Evolutionary conservation across 1,140 invertebrate species (phyloP).

Genomic region (Hyposmocoma kahamanoa): DNA sequence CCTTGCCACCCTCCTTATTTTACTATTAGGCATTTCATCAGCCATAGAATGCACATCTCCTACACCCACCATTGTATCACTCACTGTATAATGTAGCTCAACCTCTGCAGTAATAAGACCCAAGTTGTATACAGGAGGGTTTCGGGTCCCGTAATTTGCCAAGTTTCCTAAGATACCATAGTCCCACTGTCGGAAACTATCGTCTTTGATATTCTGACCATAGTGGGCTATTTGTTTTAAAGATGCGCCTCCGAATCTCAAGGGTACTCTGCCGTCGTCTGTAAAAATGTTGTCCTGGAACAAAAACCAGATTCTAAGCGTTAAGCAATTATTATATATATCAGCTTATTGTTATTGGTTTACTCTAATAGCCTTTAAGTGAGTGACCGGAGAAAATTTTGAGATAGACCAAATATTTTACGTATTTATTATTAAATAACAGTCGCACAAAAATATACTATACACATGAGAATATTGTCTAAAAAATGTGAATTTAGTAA

Average conservation of each 20-base stretch:
- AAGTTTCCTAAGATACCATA: conserved; percentile 28
- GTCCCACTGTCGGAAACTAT: conserved; percentile 38
- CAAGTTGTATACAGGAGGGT: conserved; percentile 39
- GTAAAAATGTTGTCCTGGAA: no score
- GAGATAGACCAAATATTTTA: no score
- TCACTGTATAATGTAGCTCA: conserved; percentile 50
- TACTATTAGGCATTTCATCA: conserved; percentile 33
- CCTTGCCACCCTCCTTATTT: conserved; percentile 33
- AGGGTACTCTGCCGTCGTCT: no score
- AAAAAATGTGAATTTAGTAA: no score
- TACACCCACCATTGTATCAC: conserved; percentile 39
- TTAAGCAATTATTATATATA: no score
- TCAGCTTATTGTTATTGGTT: no score
- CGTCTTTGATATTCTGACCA: conserved; percentile 48
- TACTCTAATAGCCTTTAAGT: no score
- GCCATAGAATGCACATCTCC: conserved; percentile 48
- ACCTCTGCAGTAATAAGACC: conserved; percentile 29
- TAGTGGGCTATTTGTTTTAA: conserved; percentile 52
- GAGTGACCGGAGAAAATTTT: no score
- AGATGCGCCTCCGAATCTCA: conserved; percentile 35
- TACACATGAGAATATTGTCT: no score
- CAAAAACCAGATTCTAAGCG: no score
- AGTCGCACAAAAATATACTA: no score
- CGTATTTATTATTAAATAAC: no score
- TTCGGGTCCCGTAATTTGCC: conserved; percentile 23